phyloP scores from a whole-genome alignment of 2,113 vertebrate species.

The Spermophilus dauricus region DNA sequence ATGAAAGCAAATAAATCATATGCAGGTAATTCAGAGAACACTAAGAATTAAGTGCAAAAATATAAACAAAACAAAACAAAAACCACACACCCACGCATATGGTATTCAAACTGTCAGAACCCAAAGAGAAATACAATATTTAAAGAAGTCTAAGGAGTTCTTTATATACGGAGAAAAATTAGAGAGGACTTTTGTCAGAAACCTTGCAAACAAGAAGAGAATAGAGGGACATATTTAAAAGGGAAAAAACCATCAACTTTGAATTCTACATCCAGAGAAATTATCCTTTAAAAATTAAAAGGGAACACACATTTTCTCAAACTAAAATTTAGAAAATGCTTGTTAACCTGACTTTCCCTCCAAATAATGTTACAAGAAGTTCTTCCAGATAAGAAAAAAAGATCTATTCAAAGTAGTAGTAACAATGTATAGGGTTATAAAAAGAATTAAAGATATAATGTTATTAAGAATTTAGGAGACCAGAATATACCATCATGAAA shows the following conservation, averaged over 20 bases:
- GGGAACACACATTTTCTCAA: not conserved
- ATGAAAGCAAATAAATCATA: not conserved
- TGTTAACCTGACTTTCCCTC: not conserved
- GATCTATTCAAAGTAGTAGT: not conserved
- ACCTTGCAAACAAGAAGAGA: not conserved
- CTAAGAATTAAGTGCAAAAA: not conserved
- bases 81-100: not conserved
- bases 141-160: not conserved
- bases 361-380: not conserved
- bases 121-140: not conserved
- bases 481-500: not conserved
- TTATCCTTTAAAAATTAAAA: not conserved
- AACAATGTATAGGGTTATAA: not conserved
- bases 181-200: not conserved
- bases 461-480: not conserved
- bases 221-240: slow-evolving; percentile 3
- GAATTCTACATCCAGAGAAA: slow-evolving; percentile 10
- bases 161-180: not conserved
- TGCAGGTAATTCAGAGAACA: not conserved
- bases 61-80: not conserved
- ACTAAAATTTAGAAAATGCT: not conserved
- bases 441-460: not conserved
- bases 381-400: not conserved
- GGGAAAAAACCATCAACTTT: not conserved
- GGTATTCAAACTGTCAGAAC: not conserved